phyloP scores from a whole-genome alignment of 2,113 vertebrate species.

The Spermophilus dauricus region DNA sequence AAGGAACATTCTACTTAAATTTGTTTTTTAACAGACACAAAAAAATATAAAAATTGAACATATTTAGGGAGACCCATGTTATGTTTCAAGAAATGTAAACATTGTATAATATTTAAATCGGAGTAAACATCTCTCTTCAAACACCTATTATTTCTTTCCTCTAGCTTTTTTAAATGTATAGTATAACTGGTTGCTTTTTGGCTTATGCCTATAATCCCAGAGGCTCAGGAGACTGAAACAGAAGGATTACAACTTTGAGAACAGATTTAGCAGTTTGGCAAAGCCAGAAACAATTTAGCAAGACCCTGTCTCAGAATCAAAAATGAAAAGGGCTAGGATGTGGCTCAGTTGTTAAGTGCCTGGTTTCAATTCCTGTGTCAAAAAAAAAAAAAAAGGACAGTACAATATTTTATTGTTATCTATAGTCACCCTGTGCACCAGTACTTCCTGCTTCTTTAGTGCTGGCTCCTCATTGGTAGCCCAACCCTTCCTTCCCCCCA shows the following conservation, averaged over 20 bases:
- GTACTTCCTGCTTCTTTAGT: background rate
- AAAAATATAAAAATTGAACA: background rate
- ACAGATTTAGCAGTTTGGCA: too few species aligned
- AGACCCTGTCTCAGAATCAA: too few species aligned
- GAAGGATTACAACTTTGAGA: too few species aligned
- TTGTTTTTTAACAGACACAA: background rate
- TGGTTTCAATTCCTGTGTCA: too few species aligned
- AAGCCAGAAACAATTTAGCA: too few species aligned
- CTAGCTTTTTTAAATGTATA: background rate
- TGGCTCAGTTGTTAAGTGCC: too few species aligned
- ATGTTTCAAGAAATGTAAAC: background rate
- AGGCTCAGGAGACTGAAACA: too few species aligned
- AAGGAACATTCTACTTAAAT: constrained; percentile 28
- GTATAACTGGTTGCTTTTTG: too few species aligned
- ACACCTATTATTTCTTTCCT: background rate
- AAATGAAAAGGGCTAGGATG: too few species aligned
- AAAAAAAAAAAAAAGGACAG: background rate
- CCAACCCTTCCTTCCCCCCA: background rate
- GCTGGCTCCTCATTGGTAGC: background rate
- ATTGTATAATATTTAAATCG: background rate
- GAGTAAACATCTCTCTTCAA: background rate
- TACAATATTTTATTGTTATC: background rate
- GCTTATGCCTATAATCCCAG: too few species aligned
- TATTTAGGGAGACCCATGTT: background rate
- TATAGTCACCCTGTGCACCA: background rate